Conservation (phyloP, 2,797 vertebrate genomes). For the Hippopotamyrus pictus region DNA sequence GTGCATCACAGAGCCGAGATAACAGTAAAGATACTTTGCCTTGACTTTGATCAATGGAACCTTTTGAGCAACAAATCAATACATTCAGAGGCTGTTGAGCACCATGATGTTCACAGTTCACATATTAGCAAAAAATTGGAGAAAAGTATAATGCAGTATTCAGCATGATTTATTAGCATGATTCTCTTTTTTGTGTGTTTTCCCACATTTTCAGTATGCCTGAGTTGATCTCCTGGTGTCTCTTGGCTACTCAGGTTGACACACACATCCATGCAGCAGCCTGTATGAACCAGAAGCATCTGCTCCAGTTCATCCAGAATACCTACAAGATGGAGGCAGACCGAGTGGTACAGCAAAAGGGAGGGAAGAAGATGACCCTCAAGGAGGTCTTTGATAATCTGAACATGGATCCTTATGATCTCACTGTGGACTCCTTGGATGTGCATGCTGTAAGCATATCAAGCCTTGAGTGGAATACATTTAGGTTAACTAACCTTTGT, state of each 20-base stretch:
- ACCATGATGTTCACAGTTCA: neutral
- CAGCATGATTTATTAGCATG: neutral
- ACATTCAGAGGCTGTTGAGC: neutral
- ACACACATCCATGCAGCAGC: conserved; percentile 82
- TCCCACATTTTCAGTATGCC: neutral
- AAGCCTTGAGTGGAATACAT: neutral
- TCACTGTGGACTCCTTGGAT: conserved; percentile 80
- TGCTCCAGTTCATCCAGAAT: conserved; percentile 77
- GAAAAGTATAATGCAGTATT: neutral
- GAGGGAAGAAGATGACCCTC: conserved; percentile 68
- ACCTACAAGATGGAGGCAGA: conserved; percentile 72
- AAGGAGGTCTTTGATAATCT: conserved; percentile 75
- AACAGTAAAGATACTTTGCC: neutral
- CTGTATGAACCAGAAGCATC: conserved; percentile 83
- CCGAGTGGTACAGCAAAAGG: conserved; percentile 69
- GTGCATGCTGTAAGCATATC: conserved; percentile 75
- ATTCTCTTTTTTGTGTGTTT: neutral
- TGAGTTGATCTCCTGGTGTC: neutral
- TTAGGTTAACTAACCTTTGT: neutral
- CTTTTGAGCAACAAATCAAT: neutral
- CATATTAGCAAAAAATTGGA: neutral
- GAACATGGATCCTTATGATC: conserved; percentile 79
- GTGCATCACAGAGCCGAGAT: neutral
- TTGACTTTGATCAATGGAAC: neutral
- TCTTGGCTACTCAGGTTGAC: conserved; percentile 61